phyloP scores from a whole-genome alignment of 2,113 vertebrate genomes.

The Passer montanus region DNA sequence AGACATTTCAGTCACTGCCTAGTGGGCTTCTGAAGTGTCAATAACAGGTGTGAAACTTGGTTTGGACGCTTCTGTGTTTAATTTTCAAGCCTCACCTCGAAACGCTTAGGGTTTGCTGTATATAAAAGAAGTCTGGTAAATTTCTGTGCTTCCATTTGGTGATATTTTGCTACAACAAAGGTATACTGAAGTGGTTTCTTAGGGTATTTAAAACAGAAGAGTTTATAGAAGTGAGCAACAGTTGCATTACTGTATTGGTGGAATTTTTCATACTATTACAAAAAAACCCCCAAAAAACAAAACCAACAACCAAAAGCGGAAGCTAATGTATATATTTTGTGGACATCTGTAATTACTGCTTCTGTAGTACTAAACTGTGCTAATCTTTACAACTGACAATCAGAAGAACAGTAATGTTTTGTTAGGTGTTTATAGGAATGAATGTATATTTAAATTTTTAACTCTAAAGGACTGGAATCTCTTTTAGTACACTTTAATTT shows the following conservation, averaged over 20 bases:
- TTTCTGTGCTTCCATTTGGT: accelerated
- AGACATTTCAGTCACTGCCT: not conserved
- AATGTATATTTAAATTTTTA: not conserved
- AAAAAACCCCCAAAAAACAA: not conserved
- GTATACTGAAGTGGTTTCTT: not conserved
- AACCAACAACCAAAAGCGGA: not conserved
- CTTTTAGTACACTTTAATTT: not conserved
- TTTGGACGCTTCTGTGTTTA: not conserved
- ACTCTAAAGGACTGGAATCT: not conserved
- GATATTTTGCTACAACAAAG: not conserved
- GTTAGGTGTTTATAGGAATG: not conserved
- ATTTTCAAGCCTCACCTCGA: not conserved
- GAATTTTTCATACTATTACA: not conserved
- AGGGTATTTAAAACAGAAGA: not conserved
- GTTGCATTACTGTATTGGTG: not conserved
- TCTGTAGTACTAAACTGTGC: not conserved
- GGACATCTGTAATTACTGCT: not conserved
- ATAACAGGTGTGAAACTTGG: accelerated
- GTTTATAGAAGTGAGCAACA: not conserved
- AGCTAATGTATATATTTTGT: not conserved
- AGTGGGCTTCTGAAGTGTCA: accelerated
- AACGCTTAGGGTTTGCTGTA: not conserved
- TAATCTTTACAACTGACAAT: not conserved
- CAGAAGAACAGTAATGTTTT: not conserved
- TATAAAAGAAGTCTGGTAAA: not conserved